These are phyloP conservation scores for Chionodraco myersi DNA, from an alignment of 2,113 vertebrate genomes.

Conservation along the genomic window DNA sequence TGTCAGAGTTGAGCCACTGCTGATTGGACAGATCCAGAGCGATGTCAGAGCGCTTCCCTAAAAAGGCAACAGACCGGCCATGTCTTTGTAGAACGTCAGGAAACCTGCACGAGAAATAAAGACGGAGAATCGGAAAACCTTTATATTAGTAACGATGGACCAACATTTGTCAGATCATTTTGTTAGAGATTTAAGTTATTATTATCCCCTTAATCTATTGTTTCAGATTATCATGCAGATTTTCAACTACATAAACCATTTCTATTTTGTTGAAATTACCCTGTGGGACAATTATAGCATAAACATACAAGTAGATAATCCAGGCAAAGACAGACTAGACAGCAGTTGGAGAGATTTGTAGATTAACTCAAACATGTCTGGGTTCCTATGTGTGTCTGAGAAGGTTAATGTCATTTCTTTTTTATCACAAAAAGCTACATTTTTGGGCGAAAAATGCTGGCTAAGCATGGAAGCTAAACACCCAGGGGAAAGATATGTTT, in stretches of 20 bases:
- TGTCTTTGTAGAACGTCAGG: conserved; percentile 79
- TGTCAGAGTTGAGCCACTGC: conserved; percentile 83
- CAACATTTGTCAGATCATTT: too few species aligned
- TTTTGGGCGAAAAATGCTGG: too few species aligned
- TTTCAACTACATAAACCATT: too few species aligned
- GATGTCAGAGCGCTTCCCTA: conserved; percentile 72
- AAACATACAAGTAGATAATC: not conserved
- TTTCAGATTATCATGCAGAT: too few species aligned
- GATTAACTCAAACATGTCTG: too few species aligned
- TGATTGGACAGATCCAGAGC: conserved; percentile 69
- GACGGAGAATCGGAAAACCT: not conserved
- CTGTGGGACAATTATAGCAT: not conserved
- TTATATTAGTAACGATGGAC: too few species aligned
- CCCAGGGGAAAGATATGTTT: too few species aligned
- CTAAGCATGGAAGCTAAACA: too few species aligned
- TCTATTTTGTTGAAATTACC: not conserved
- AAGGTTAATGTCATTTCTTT: too few species aligned
- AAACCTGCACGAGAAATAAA: conserved; percentile 76
- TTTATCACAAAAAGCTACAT: too few species aligned
- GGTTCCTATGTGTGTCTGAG: not conserved
- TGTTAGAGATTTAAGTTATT: too few species aligned
- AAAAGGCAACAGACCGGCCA: conserved; percentile 80
- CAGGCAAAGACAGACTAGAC: not conserved
- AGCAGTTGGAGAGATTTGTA: not conserved
- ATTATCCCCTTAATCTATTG: too few species aligned